Base-by-base conservation (phyloP, 2,113 vertebrate species). In the Heteronetta atricapilla region DNA sequence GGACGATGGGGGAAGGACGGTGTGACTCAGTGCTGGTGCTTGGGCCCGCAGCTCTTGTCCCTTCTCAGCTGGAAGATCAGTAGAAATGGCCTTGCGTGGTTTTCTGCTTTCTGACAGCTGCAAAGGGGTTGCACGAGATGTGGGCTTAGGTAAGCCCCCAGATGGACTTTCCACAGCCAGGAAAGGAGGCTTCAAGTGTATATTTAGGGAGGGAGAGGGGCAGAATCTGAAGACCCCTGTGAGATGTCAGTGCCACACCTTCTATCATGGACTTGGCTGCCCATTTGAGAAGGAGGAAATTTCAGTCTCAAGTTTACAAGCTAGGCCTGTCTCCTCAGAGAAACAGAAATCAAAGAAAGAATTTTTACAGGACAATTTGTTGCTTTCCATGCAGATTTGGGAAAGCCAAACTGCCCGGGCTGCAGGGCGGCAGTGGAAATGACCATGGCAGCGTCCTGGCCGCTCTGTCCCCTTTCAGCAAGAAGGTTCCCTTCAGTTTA, bases 321-420 rank as follows among this genome's bases (percentile, higher is more conserved):
- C 3, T 55, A 46, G 31, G 59, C 55, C 31, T 62, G 22, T 20
- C n/a, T 92, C 81, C 21, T 82, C 50, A 69, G 63, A 38, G 79
- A 58, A 93, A 79, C 8, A 76, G 64, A 76, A 62, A 15, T 28
- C 33, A 17, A 55, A 56, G 42, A 12, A 78, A 87, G 66, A 34
- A 53, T 85, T 89, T 96, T 95, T 94, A 73, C 48, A 29, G 78
- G 66, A 73, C 84, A 92, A 89, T 91, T 85, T 89, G 85, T 29
- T 86, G 85, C 91, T 94, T 91, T 63, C 84, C 75, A 6, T 13
- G 79, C 89, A 80, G 72, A 81, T 83, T 34, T 0, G 52, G 20
- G 75, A 56, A 82, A 87, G 85, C 70, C 85, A 89, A 82, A 46
- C 12, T 15, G 68, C 85, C 7, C 0, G 2, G 69, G 56, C 81